phyloP scores from a whole-genome alignment of 2,888 invertebrate species.

The Labia minor region DNA sequence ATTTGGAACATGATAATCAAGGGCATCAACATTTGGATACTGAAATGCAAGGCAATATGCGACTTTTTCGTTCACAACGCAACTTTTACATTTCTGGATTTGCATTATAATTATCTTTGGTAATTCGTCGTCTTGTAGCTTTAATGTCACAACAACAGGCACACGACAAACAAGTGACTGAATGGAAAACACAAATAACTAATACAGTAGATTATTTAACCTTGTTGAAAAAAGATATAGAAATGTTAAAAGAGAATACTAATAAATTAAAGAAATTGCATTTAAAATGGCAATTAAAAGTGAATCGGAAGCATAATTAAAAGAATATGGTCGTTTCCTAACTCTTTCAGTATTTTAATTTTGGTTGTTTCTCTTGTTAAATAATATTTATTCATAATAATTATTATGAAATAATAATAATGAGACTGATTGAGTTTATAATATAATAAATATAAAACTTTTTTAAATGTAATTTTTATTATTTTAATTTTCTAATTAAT shows the following conservation, averaged over 20 bases:
- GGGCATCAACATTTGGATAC: constrained; percentile 62
- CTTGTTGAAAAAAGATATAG: constrained; percentile 36
- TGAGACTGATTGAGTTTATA: no score
- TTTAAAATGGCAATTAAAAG: constrained; percentile 74
- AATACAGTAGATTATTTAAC: constrained; percentile 27
- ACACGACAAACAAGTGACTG: constrained; percentile 43
- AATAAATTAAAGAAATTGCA: constrained; percentile 50
- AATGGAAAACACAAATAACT: constrained; percentile 34
- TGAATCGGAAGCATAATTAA: constrained; percentile 78
- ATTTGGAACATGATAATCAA: constrained; percentile 45
- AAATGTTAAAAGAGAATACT: constrained; percentile 49
- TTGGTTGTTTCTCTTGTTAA: no score
- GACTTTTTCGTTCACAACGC: constrained; percentile 90
- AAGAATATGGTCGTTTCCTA: constrained; percentile 88
- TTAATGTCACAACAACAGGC: constrained; percentile 71
- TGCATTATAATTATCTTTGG: constrained; percentile 83
- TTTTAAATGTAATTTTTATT: no score
- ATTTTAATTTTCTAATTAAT: no score
- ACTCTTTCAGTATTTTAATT: no score
- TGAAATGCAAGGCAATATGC: constrained; percentile 86
- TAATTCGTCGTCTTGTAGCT: constrained; percentile 75
- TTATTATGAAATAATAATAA: no score
- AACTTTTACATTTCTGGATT: constrained; percentile 99
- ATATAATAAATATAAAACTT: no score
- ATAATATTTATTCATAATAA: no score